Evolutionary conservation across 2,797 vertebrate species (phyloP).

Genomic region (Monodelphis domestica): DNA sequence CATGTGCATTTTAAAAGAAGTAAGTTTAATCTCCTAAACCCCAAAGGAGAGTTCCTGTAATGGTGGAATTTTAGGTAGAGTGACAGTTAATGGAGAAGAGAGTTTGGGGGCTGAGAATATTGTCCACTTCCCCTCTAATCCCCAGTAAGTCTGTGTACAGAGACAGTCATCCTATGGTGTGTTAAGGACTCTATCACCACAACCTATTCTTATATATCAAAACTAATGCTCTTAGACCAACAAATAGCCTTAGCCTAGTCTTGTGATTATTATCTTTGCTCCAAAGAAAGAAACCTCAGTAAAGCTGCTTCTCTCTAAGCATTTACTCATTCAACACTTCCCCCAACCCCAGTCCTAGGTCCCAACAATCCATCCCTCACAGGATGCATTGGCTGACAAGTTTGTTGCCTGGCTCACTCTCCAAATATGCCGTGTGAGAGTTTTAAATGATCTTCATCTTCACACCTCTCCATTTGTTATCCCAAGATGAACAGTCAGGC

Average conservation of each 20-base stretch:
- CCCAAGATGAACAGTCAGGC: slow-evolving; percentile 50
- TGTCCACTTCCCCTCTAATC: neutral
- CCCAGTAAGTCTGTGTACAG: neutral
- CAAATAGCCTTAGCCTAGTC: neutral
- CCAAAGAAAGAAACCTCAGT: neutral
- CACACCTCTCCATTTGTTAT: slow-evolving; percentile 53
- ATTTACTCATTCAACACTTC: neutral
- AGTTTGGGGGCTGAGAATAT: neutral
- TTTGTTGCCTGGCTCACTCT: slow-evolving; percentile 14
- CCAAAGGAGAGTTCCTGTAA: neutral
- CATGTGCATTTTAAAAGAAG: neutral
- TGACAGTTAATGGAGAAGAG: neutral
- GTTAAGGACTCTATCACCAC: neutral
- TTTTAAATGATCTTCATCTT: neutral
- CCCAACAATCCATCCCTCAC: neutral
- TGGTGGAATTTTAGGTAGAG: neutral
- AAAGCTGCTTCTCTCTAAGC: neutral
- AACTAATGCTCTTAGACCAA: neutral
- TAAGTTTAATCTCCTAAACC: neutral
- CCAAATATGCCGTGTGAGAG: slow-evolving; percentile 11
- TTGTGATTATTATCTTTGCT: neutral
- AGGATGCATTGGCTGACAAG: slow-evolving; percentile 21
- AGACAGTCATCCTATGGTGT: neutral
- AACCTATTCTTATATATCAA: neutral
- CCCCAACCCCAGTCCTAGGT: neutral